phyloP scores from a whole-genome alignment of 2,113 vertebrate species.

The Colius striatus region DNA sequence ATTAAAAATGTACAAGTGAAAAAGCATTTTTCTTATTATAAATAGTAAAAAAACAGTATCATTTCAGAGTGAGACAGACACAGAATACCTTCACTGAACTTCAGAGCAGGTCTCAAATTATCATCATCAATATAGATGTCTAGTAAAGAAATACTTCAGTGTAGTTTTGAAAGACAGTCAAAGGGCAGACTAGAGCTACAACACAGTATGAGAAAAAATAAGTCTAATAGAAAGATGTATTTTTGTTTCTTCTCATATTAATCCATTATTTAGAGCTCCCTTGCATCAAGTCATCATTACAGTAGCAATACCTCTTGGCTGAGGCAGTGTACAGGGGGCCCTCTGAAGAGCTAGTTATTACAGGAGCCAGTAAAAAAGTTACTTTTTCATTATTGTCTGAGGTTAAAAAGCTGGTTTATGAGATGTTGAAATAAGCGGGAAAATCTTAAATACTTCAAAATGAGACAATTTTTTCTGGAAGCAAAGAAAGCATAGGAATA shows the following conservation, averaged over 20 bases:
- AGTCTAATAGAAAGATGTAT: background rate
- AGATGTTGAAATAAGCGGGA: conserved; percentile 50
- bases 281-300: conserved; percentile 38
- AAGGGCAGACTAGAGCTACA: background rate
- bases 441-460: conserved; percentile 28
- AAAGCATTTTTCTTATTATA: background rate
- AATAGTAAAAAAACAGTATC: background rate
- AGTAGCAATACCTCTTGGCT: conserved; percentile 39
- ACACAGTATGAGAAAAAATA: background rate
- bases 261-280: conserved; percentile 60
- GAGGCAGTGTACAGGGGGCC: background rate
- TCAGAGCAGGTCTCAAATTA: background rate
- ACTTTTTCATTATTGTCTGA: conserved; percentile 55
- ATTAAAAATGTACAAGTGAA: background rate
- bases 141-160: background rate
- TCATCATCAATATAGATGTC: background rate
- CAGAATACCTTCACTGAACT: background rate
- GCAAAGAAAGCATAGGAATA: background rate
- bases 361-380: background rate
- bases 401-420: conserved; percentile 37
- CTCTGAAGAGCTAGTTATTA: conserved; percentile 46
- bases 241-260: conserved; percentile 50
- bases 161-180: background rate
- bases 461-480: background rate
- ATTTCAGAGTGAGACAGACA: background rate